A percentile compares a stretch with the other conserved stretches of the same genome.
Evolutionary conservation across 2,888 invertebrate species (phyloP).

Genomic region (Zygaena filipendulae): DNA sequence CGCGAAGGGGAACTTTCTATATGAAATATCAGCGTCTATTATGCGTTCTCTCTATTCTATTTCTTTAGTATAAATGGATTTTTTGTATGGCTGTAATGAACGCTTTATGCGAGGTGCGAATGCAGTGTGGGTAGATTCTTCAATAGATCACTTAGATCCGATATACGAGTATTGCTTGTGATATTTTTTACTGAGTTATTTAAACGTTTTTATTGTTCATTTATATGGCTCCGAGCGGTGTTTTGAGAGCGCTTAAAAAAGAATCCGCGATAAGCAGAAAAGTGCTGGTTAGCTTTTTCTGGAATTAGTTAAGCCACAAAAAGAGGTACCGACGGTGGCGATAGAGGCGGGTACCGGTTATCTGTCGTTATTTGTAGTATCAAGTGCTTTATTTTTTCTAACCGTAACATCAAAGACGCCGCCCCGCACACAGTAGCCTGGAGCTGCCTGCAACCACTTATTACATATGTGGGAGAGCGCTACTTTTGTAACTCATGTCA

Average conservation of each 20-base stretch:
- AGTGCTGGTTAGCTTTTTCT: conserved; percentile 29
- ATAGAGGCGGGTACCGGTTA: conserved; percentile 36
- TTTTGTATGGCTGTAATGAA: conserved; percentile 59
- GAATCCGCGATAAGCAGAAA: conserved; percentile 21
- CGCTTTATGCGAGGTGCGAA: conserved; percentile 62
- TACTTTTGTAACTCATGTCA: too few relatives aligned
- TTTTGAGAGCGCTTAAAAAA: conserved; percentile 5
- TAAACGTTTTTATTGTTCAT: conserved; percentile 1
- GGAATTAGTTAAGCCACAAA: conserved; percentile 45
- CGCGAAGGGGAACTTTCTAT: conserved; percentile 53
- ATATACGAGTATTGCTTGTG: conserved; percentile 30
- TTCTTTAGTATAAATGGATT: conserved; percentile 46
- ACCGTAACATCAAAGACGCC: conserved; percentile 42
- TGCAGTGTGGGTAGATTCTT: too few relatives aligned
- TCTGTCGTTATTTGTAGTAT: conserved; percentile 63
- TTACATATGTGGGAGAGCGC: too few relatives aligned
- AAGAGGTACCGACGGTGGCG: conserved; percentile 37
- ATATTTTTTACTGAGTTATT: conserved; percentile 24
- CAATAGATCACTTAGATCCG: conserved; percentile 21
- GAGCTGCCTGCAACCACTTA: conserved; percentile 6
- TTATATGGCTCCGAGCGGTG: conserved; percentile 10
- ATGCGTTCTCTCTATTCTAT: conserved; percentile 51
- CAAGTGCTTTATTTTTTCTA: conserved; percentile 46
- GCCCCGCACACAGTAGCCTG: conserved; percentile 55
- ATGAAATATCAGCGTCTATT: conserved; percentile 57